A percentile compares a stretch with the other conserved stretches of the same genome.
Evolutionary conservation across 2,113 vertebrate species (phyloP).

Genomic region (Sinocyclocheilus rhinocerous): DNA sequence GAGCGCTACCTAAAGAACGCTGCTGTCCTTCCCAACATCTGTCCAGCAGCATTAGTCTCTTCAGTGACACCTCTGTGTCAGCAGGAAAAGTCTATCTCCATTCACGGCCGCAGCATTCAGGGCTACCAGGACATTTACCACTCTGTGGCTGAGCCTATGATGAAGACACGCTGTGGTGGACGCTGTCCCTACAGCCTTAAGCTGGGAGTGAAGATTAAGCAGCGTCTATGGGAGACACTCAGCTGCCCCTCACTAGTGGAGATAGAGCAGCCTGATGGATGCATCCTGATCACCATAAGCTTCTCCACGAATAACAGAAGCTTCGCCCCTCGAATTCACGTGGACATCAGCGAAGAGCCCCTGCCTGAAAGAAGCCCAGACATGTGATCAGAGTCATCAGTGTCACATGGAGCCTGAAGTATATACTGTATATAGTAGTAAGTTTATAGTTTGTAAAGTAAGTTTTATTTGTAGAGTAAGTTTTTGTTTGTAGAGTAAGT

Average conservation of each 20-base stretch:
- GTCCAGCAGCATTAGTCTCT: neutral
- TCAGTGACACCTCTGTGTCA: too few species aligned
- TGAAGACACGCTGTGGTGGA: neutral
- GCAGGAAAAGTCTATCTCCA: too few species aligned
- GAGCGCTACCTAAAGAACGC: neutral
- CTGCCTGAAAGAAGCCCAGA: neutral
- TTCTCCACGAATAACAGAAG: too few species aligned
- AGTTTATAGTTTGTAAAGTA: neutral
- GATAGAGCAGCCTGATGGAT: neutral
- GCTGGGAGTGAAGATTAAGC: neutral
- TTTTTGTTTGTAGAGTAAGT: neutral
- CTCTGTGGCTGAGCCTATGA: neutral
- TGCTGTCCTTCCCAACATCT: neutral
- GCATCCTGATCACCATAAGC: neutral
- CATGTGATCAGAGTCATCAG: neutral
- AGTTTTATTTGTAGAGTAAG: neutral
- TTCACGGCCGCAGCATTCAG: neutral
- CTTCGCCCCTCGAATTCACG: too few species aligned
- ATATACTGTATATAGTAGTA: neutral
- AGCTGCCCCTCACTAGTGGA: neutral
- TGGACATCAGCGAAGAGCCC: neutral
- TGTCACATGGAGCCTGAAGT: neutral
- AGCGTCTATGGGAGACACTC: neutral
- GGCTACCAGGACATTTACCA: neutral
- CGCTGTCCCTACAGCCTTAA: neutral